Evolutionary conservation across 2,113 vertebrate species (phyloP).

Genomic region (Zapus hudsonius): DNA sequence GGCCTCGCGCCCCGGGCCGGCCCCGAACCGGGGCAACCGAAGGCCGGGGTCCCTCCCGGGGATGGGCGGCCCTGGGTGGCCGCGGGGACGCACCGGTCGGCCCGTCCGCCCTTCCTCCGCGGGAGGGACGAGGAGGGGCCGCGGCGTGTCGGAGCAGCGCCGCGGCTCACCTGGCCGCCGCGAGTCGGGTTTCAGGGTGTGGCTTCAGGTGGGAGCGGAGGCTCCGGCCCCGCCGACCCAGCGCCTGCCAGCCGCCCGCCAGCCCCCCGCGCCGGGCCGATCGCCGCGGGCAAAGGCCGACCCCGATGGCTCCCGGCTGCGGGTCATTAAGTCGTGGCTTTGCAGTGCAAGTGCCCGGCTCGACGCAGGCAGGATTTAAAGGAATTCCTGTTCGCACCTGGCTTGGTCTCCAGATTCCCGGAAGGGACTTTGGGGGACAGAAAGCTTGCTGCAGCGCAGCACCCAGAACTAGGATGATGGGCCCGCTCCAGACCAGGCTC

Average conservation of each 20-base stretch:
- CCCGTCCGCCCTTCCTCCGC: slow-evolving; percentile 60
- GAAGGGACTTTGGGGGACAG: not conserved
- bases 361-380: not conserved
- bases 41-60: too few species aligned
- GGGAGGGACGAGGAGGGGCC: slow-evolving; percentile 79
- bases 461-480: not conserved
- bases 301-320: not conserved
- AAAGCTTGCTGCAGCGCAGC: not conserved
- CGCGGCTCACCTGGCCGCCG: slow-evolving; percentile 79
- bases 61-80: not conserved
- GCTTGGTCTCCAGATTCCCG: not conserved
- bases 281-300: slow-evolving; percentile 22
- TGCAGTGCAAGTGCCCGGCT: slow-evolving; percentile 61
- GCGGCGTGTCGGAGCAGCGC: slow-evolving; percentile 83
- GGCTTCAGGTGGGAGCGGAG: slow-evolving; percentile 77
- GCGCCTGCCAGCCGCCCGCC: not conserved
- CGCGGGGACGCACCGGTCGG: slow-evolving; percentile 52
- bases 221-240: not conserved
- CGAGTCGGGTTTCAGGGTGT: slow-evolving; percentile 88
- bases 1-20: too few species aligned
- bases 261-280: too few species aligned
- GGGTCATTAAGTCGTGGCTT: slow-evolving; percentile 51
- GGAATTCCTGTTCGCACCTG: not conserved
- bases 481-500: not conserved
- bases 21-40: not conserved